Evolutionary conservation across 2,888 invertebrate genomes (phyloP).

Genomic region (Dryococelus australis): DNA sequence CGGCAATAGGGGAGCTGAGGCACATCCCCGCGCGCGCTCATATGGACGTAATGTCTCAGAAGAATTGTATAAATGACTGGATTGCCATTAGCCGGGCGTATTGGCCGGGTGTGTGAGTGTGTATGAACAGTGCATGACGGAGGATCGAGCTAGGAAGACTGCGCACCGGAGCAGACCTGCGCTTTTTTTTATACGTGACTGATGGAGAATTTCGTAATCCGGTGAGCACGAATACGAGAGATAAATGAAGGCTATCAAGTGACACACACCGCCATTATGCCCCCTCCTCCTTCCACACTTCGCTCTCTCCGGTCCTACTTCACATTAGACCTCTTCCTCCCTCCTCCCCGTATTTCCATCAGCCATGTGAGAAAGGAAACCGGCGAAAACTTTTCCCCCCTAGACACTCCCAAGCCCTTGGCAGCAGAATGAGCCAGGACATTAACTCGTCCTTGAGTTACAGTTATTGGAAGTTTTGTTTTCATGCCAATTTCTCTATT

Average conservation of each 20-base stretch:
- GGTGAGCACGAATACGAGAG: slow-evolving; percentile 37
- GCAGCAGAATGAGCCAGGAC: not conserved
- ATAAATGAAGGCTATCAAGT: slow-evolving; percentile 37
- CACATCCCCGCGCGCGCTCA: not conserved
- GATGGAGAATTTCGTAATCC: slow-evolving; percentile 33
- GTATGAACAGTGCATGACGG: slow-evolving; percentile 27
- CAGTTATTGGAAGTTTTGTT: not conserved
- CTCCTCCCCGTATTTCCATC: not conserved
- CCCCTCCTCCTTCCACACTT: not conserved
- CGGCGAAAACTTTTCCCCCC: not conserved
- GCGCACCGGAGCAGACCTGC: too few relatives aligned
- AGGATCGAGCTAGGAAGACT: slow-evolving; percentile 1
- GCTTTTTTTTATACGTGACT: slow-evolving; percentile 36
- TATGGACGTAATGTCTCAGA: not conserved
- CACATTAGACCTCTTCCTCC: not conserved
- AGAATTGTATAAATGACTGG: slow-evolving; percentile 28
- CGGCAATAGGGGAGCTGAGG: not conserved
- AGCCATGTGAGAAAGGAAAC: not conserved
- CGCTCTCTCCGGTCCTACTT: not conserved
- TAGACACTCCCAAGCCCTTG: not conserved
- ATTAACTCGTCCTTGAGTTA: not conserved
- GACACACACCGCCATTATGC: slow-evolving; percentile 6
- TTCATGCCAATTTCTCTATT: not conserved
- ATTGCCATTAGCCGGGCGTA: not conserved
- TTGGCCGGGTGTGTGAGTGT: not conserved